A percentile compares a stretch with the other conserved stretches of the same genome.
These are phyloP conservation scores for Diaprepes abbreviatus DNA, from an alignment of 2,888 invertebrate genomes.

Conservation along the genomic window DNA sequence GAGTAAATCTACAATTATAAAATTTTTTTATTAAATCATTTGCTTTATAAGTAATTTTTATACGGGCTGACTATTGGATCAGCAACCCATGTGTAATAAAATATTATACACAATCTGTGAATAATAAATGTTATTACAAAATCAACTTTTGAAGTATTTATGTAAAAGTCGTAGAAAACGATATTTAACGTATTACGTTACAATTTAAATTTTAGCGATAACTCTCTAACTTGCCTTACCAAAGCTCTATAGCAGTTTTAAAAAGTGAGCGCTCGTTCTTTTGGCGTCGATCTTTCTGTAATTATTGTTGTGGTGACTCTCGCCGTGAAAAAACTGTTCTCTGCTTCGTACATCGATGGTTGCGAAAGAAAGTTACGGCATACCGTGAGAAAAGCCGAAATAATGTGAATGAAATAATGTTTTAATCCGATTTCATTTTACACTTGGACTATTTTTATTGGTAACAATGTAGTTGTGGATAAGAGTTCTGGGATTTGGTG, in stretches of 20 bases:
- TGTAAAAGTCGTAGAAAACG: too few relatives aligned
- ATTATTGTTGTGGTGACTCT: slow-evolving; percentile 47
- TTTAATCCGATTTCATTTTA: not conserved
- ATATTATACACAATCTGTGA: too few relatives aligned
- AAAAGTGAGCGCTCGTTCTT: slow-evolving; percentile 55
- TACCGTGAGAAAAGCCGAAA: slow-evolving; percentile 30
- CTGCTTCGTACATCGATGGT: slow-evolving; percentile 25
- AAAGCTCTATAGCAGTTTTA: slow-evolving; percentile 51
- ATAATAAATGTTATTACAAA: too few relatives aligned
- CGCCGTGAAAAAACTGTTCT: slow-evolving; percentile 29
- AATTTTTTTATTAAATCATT: too few relatives aligned
- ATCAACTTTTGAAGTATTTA: too few relatives aligned
- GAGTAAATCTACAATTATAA: too few relatives aligned
- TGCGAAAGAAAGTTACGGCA: slow-evolving; percentile 35
- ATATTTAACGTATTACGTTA: not conserved
- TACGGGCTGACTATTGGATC: too few relatives aligned
- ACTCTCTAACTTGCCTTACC: slow-evolving; percentile 20
- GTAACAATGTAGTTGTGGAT: slow-evolving; percentile 3
- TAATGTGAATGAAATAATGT: slow-evolving; percentile 27
- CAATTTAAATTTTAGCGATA: not conserved
- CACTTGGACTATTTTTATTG: not conserved
- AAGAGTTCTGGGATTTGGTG: not conserved
- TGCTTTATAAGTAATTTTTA: too few relatives aligned
- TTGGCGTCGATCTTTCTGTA: slow-evolving; percentile 41
- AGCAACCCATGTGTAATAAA: too few relatives aligned